Percentiles rank a stretch among this genome's conserved stretches.
Evolutionary conservation across 1,140 invertebrate species (phyloP).

Genomic region (Mactra quadrangularis): DNA sequence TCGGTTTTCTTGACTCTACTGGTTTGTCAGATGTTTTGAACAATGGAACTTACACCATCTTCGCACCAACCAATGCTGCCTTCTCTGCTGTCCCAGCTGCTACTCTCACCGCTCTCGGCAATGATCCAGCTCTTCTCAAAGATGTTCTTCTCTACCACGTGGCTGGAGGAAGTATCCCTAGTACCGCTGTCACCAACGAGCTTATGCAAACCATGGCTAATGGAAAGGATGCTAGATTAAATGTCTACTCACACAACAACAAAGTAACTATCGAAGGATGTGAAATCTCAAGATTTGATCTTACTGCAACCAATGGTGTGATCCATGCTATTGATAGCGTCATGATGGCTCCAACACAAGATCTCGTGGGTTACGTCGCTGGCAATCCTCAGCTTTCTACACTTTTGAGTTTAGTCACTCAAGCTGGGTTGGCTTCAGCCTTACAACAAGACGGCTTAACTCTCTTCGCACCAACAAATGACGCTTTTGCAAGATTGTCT

Average conservation of each 20-base stretch:
- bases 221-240: slow-evolving; percentile 21
- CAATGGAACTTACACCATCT: slow-evolving; percentile 88
- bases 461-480: slow-evolving; percentile 93
- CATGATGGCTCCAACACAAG: slow-evolving; percentile 36
- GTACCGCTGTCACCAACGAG: slow-evolving; percentile 40
- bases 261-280: slow-evolving; percentile 40
- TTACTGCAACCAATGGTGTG: slow-evolving; percentile 35
- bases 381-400: slow-evolving; percentile 40
- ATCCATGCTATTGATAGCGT: too few species aligned
- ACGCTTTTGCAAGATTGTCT: too few species aligned
- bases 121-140: slow-evolving; percentile 87
- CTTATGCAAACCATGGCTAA: not conserved
- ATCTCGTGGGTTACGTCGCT: slow-evolving; percentile 40
- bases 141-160: slow-evolving; percentile 91
- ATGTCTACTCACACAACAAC: slow-evolving; percentile 37
- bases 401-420: slow-evolving; percentile 9
- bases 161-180: slow-evolving; percentile 77
- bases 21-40: not conserved
- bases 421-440: slow-evolving; percentile 29
- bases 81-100: slow-evolving; percentile 87
- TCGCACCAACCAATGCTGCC: too few species aligned
- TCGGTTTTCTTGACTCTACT: not conserved
- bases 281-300: slow-evolving; percentile 25
- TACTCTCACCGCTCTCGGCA: slow-evolving; percentile 86
- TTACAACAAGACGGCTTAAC: slow-evolving; percentile 83